Percentiles rank a stretch among this genome's conserved stretches.
Evolutionary conservation across 2,888 invertebrate species (phyloP).

Genomic region (Ctenicera cuprea): DNA sequence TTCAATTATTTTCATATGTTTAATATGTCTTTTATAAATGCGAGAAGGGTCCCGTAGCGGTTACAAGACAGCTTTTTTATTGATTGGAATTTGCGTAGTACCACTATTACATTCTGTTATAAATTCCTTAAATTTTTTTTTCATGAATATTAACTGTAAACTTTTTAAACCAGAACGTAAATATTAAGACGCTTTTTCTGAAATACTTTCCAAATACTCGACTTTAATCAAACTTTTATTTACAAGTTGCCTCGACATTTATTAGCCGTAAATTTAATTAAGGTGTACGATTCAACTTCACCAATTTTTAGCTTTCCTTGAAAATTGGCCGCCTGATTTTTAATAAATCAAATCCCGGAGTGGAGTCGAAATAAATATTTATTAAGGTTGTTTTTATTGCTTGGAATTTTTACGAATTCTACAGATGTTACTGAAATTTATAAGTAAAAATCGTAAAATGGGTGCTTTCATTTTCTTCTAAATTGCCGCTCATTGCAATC

Average conservation of each 20-base stretch:
- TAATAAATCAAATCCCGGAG: conserved; percentile 6
- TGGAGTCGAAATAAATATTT: conserved; percentile 18
- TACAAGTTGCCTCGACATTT: conserved; percentile 10
- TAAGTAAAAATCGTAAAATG: neutral
- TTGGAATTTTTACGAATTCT: neutral
- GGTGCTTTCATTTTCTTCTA: too few species aligned
- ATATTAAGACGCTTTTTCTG: neutral
- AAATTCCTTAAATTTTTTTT: too few species aligned
- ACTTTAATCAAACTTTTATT: conserved; percentile 23
- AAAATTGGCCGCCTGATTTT: conserved; percentile 4
- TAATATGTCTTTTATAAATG: too few species aligned
- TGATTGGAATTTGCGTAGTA: too few species aligned
- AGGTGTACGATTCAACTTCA: conserved; percentile 1
- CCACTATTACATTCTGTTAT: too few species aligned
- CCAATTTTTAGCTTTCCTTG: conserved; percentile 16
- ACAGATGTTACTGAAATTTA: neutral
- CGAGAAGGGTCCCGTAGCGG: too few species aligned
- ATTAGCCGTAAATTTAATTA: conserved; percentile 11
- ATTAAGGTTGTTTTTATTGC: conserved; percentile 11
- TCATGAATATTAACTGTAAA: too few species aligned
- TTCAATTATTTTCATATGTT: too few species aligned
- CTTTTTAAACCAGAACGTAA: too few species aligned
- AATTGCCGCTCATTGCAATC: too few species aligned
- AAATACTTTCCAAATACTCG: neutral
- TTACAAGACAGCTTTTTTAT: too few species aligned